Evolutionary conservation across 2,888 invertebrate genomes (phyloP), one percentile per base, ranked within the genome.

Genomic region (Nomada hirtipes): DNA sequence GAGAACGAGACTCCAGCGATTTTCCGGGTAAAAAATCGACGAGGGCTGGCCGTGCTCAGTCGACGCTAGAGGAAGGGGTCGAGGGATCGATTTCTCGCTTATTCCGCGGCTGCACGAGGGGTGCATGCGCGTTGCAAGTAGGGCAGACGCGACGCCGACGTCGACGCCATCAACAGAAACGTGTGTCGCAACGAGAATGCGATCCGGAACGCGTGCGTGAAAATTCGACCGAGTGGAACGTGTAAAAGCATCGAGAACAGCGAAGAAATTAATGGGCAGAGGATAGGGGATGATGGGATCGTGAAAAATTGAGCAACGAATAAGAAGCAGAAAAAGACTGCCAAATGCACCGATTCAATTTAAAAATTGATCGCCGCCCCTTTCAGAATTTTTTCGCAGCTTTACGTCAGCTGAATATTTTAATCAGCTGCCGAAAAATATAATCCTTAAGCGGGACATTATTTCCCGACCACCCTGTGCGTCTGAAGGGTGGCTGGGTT

Each of bases 51-150:
- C 61, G 26, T 68, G 69, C 52, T 76, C 61, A 36, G 15, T 68
- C 57, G 64, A 23, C 61, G 13, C 53, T 61, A 9, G 52, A 64
- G 29, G 81, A 70, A 61, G 72, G 73, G 76, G 76, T 44, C 55
- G 53, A 57, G 73, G 77, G 75, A 85, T 85, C 85, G 85, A 85
- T 85, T 85, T 79, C 82, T 79, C 73, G 78, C 64, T 84, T 84
- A 76, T 82, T 79, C 79, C 78, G 73, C 57, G 63, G 64, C 69
- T 74, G 75, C 76, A 63, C 70, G 71, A 59, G 68, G 72, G 70
- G 86, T 86, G 84, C 88, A 88, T 86, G 88, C 86, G 87, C 88
- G 65, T 75, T 88, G 81, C 87, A 84, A 87, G 63, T 86, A 86
- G 82, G 86, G 70, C 86, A 87, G 57, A 84, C 67, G 63, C 79